Evolutionary conservation across 2,888 invertebrate genomes (phyloP).

Genomic region (Ethmia dodecea): DNA sequence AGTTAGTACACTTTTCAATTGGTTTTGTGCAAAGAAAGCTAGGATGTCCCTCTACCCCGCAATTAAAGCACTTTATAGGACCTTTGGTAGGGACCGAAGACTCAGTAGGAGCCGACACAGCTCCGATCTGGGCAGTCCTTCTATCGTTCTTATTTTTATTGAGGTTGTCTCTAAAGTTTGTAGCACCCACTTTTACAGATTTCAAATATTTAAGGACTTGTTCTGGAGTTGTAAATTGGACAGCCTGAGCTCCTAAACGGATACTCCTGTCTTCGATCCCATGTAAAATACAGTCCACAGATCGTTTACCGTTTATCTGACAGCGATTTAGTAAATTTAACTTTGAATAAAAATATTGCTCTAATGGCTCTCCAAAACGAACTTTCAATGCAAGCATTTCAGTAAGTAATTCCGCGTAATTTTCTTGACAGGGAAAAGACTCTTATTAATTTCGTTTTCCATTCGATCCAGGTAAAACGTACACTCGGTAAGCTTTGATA

Average conservation of each 20-base stretch:
- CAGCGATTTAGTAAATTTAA: slow-evolving; percentile 19
- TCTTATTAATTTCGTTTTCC: slow-evolving; percentile 16
- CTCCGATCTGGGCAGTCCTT: background rate
- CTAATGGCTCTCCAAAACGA: slow-evolving; percentile 13
- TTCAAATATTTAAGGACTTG: slow-evolving; percentile 16
- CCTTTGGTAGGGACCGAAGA: background rate
- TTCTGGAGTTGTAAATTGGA: slow-evolving; percentile 15
- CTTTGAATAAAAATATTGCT: too few relatives aligned
- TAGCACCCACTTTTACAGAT: slow-evolving; percentile 9
- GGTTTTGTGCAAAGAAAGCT: too few relatives aligned
- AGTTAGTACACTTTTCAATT: too few relatives aligned
- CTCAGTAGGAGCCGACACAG: background rate
- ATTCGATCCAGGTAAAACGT: too few relatives aligned
- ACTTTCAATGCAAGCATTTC: slow-evolving; percentile 14
- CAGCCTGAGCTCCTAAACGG: slow-evolving; percentile 19
- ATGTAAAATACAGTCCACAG: slow-evolving; percentile 19
- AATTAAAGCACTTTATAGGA: too few relatives aligned
- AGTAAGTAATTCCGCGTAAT: slow-evolving; percentile 15
- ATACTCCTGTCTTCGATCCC: slow-evolving; percentile 19
- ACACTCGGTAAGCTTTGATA: too few relatives aligned
- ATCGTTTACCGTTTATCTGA: slow-evolving; percentile 13
- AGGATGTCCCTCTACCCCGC: slow-evolving; percentile 9
- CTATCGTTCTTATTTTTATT: background rate
- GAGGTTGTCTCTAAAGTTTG: background rate
- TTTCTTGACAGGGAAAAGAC: too few relatives aligned